Conservation (phyloP, 2,113 vertebrate species). For the Phoenicopterus ruber region DNA sequence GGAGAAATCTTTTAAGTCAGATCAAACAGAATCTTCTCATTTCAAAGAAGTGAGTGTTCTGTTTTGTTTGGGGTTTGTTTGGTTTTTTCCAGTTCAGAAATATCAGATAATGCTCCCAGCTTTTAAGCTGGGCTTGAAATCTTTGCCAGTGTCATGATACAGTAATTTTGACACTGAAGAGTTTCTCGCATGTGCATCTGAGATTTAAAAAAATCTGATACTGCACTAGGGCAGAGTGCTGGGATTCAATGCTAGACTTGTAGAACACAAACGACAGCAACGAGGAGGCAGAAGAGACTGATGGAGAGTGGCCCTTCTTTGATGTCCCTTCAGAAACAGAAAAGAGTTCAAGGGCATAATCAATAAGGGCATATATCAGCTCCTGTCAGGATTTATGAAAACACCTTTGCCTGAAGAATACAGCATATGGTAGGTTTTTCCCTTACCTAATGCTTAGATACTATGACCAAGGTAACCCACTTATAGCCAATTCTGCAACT, state of each 20-base stretch:
- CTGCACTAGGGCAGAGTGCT: background rate
- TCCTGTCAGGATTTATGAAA: background rate
- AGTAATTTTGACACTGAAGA: background rate
- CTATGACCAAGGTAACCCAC: background rate
- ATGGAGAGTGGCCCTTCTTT: background rate
- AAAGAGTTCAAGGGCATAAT: background rate
- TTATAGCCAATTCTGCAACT: background rate
- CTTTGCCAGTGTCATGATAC: background rate
- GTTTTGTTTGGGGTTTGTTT: background rate
- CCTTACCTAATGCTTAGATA: background rate
- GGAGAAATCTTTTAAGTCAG: background rate
- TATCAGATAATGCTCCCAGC: background rate
- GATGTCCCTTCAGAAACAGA: background rate
- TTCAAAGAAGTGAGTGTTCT: background rate
- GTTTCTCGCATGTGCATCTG: rapidly evolving
- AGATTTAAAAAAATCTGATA: background rate
- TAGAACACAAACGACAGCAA: background rate
- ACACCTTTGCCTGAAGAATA: background rate
- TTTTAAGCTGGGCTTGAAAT: background rate
- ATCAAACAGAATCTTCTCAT: background rate
- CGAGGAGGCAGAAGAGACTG: background rate
- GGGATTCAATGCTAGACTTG: background rate
- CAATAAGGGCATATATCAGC: background rate
- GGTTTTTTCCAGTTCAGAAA: background rate
- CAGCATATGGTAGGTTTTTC: background rate